Evolutionary conservation across 2,113 vertebrate genomes (phyloP).

Genomic region (Martes martes): DNA sequence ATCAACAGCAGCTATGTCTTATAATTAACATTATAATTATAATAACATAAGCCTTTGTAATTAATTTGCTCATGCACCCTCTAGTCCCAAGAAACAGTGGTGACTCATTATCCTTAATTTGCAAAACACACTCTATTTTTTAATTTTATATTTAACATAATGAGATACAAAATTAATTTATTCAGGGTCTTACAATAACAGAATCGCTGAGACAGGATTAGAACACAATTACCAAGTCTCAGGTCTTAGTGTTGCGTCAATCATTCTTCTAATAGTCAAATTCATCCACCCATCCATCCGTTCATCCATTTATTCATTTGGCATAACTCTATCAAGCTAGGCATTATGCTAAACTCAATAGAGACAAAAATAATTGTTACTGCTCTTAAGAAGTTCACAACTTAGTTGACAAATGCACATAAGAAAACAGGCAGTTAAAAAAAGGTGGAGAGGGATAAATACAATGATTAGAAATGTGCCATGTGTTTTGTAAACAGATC

Average conservation of each 20-base stretch:
- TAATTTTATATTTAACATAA: constrained; percentile 67
- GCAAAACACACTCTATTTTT: constrained; percentile 69
- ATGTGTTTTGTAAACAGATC: background rate
- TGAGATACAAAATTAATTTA: constrained; percentile 65
- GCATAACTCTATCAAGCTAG: background rate
- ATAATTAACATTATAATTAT: constrained; percentile 60
- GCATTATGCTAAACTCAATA: background rate
- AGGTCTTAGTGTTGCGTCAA: background rate
- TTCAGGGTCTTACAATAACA: constrained; percentile 45
- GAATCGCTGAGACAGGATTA: constrained; percentile 51
- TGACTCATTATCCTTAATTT: constrained; percentile 67
- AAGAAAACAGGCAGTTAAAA: background rate
- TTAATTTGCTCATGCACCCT: constrained; percentile 60
- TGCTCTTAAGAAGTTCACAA: background rate
- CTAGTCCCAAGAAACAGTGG: constrained; percentile 58
- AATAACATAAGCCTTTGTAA: constrained; percentile 55
- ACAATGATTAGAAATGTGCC: background rate
- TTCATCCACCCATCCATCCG: background rate
- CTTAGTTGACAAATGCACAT: background rate
- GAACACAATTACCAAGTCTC: constrained; percentile 1
- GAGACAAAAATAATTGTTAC: background rate
- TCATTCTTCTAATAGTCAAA: background rate
- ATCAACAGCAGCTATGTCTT: constrained; percentile 21
- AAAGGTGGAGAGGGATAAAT: background rate
- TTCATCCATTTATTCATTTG: background rate